Evolutionary conservation across 2,113 vertebrate genomes (phyloP).

Genomic region (Carassius auratus): DNA sequence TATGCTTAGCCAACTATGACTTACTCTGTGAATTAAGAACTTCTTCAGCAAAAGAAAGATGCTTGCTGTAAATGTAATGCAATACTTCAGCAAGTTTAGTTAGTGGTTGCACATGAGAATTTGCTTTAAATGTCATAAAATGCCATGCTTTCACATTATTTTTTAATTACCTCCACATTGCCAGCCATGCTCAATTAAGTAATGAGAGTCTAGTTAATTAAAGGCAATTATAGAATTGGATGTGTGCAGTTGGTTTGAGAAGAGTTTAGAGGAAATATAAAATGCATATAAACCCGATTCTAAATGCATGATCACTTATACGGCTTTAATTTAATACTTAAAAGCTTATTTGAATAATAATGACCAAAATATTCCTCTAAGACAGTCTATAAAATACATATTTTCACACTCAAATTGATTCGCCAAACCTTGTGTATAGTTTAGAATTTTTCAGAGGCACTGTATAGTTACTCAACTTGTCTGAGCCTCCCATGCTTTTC

Average conservation of each 20-base stretch:
- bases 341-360: slow-evolving; percentile 19
- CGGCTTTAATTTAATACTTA: neutral
- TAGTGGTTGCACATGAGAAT: slow-evolving; percentile 2
- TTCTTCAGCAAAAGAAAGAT: neutral
- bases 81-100: neutral
- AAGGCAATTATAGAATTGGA: slow-evolving; percentile 4
- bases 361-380: neutral
- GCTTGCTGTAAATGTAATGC: neutral
- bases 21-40: neutral
- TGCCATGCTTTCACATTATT: neutral
- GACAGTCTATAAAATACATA: neutral
- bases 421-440: neutral
- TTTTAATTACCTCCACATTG: slow-evolving; percentile 18
- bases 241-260: neutral
- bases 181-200: slow-evolving; percentile 1
- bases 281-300: neutral
- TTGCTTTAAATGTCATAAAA: slow-evolving; percentile 39
- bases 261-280: slow-evolving; percentile 2
- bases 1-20: neutral
- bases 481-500: neutral
- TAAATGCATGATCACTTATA: neutral
- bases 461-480: neutral
- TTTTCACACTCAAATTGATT: slow-evolving; percentile 22
- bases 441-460: neutral
- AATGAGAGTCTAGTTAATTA: slow-evolving; percentile 9